Evolutionary conservation across 2,888 invertebrate species (phyloP), one percentile per base, ranked within the genome.

Genomic region (Strigamia maritima): DNA sequence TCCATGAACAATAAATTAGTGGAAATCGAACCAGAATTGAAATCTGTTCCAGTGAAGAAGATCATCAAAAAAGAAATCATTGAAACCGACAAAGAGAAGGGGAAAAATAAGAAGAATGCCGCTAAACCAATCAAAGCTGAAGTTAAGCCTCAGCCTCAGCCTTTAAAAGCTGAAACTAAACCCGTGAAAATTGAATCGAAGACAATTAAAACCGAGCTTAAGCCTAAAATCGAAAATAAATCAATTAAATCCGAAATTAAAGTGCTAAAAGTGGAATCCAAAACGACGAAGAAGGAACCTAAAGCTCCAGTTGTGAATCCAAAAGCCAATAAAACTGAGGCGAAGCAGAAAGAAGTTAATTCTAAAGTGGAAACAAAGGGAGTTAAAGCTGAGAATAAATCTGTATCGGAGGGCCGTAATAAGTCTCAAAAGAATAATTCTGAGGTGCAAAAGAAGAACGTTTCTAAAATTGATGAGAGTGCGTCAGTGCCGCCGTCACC

Each of bases 141-240:
- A 16, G 44, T 44, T 44, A 44, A 44, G 44, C 44, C 28, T 12
- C 24, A 44, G 44, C 14, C 14, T 44, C 12, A 44, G 44, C 44
- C 70, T 19, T 24, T 44, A 26, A 40, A 76, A 1, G 81, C 82
- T 28, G 82, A 84, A 83, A 81, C 84, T 83, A 83, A 77, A n/a
- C 76, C 40, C 12, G 76, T 74, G 40, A 85, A 88, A 88, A 84
- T 92, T 91, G 87, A 89, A 90, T 87, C 89, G 90, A 85, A 91
- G 90, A 87, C 89, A 91, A 84, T 92, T 92, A 86, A 90, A 93
- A 83, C 93, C 93, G 86, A 89, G 93, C 85, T 83, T 91, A 84
- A 93, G 16, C 16, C n/a, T 0, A 44, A 16, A 44, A 16, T 44
- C n/a, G 44, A 44, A 44, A 44, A n/a, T n/a, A 44, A 44, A 16